Percentiles rank a stretch among this genome's conserved stretches.
Conservation (phyloP, 1,140 invertebrate genomes). For the Scylla paramamosain region DNA sequence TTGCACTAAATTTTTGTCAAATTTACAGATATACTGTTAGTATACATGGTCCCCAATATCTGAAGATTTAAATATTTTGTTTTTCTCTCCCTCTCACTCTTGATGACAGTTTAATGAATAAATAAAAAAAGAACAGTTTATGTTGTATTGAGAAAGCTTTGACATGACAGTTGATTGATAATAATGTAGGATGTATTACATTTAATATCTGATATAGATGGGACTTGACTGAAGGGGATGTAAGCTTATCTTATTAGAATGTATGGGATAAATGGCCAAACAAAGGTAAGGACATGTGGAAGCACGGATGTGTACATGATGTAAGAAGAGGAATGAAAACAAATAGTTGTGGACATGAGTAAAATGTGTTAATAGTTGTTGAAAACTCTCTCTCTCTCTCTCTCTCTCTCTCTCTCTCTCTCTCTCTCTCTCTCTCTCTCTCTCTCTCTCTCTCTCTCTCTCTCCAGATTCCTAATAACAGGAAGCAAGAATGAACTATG, state of each 20-base stretch:
- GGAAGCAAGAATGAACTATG: too few species aligned
- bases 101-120: neutral
- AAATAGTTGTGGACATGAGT: too few species aligned
- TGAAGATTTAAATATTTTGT: neutral
- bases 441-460: too few species aligned
- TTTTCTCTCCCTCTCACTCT: neutral
- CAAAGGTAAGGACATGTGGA: neutral
- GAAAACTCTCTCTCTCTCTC: too few species aligned
- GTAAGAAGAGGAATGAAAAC: too few species aligned
- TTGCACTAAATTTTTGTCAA: neutral
- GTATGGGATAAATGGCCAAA: neutral
- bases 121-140: neutral
- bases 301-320: neutral
- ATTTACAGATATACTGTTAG: neutral
- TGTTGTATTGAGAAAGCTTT: neutral
- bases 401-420: too few species aligned
- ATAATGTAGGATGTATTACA: neutral
- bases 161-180: neutral
- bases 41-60: neutral
- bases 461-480: too few species aligned
- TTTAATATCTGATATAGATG: neutral
- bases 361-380: too few species aligned
- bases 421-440: too few species aligned
- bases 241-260: conserved; percentile 11
- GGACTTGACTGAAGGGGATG: neutral